These are phyloP conservation scores for Drosophila pandora DNA, from an alignment of 1,140 invertebrate genomes.

Conservation along the genomic window DNA sequence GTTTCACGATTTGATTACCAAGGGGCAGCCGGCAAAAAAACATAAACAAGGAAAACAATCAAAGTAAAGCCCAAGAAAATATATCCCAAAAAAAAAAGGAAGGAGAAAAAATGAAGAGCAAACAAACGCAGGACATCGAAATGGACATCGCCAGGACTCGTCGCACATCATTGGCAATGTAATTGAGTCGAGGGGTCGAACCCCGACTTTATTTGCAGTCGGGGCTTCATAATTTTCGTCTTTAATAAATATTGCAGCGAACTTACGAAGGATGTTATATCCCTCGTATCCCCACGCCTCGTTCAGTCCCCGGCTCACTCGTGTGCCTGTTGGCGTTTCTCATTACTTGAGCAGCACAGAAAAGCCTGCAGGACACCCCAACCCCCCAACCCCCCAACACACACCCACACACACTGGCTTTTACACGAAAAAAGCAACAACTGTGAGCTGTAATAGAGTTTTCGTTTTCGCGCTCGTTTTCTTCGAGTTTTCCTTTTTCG, in stretches of 20 bases:
- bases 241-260: constrained; percentile 59
- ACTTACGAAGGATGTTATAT: constrained; percentile 21
- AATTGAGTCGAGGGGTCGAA: constrained; percentile 52
- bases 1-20: constrained; percentile 51
- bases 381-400: neutral
- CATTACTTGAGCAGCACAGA: constrained; percentile 51
- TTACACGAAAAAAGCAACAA: constrained; percentile 26
- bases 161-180: constrained; percentile 45
- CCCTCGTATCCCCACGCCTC: neutral
- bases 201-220: constrained; percentile 43
- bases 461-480: constrained; percentile 58
- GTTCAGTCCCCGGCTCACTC: neutral
- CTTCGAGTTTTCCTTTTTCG: constrained; percentile 45
- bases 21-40: constrained; percentile 7
- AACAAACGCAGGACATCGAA: constrained; percentile 30
- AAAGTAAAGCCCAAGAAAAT: constrained; percentile 31
- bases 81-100: constrained; percentile 14
- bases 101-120: constrained; percentile 1
- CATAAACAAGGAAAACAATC: constrained; percentile 42
- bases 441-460: constrained; percentile 57
- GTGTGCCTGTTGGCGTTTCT: constrained; percentile 52
- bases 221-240: constrained; percentile 55
- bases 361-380: constrained; percentile 40
- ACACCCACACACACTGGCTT: neutral
- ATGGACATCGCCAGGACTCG: constrained; percentile 30